phyloP scores from a whole-genome alignment of 2,113 vertebrate genomes.

The Sorex araneus region DNA sequence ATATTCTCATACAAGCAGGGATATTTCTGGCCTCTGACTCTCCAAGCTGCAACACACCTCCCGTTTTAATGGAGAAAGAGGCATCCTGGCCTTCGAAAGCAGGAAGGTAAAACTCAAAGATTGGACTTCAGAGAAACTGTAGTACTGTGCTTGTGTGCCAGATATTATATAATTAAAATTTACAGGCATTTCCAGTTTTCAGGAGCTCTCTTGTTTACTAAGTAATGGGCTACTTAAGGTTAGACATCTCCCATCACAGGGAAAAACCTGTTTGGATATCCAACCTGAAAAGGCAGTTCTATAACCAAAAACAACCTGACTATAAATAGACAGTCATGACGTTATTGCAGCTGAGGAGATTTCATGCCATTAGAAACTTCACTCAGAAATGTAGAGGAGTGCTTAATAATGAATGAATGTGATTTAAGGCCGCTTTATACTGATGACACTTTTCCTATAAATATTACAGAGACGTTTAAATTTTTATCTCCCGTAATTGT shows the following conservation, averaged over 20 bases:
- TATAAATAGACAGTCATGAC: conserved; percentile 95
- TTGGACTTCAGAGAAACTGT: conserved; percentile 56
- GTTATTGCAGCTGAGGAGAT: conserved; percentile 93
- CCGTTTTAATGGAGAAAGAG: conserved; percentile 30
- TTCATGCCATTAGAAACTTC: conserved; percentile 91
- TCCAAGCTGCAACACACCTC: not conserved
- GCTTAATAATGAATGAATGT: conserved; percentile 91
- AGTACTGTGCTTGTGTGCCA: conserved; percentile 10
- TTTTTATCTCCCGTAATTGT: conserved; percentile 88
- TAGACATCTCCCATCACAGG: conserved; percentile 82
- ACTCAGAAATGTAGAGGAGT: conserved; percentile 90
- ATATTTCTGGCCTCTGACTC: conserved; percentile 24
- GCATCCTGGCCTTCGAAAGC: conserved; percentile 1
- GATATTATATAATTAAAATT: conserved; percentile 62
- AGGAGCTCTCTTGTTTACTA: conserved; percentile 74
- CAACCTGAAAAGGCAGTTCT: conserved; percentile 92
- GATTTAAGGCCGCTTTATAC: conserved; percentile 89
- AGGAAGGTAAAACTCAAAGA: conserved; percentile 51
- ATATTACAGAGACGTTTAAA: conserved; percentile 90
- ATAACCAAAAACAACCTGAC: conserved; percentile 91
- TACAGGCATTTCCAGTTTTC: conserved; percentile 69
- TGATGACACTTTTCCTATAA: conserved; percentile 88
- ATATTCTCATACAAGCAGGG: not conserved
- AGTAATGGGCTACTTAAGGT: conserved; percentile 83
- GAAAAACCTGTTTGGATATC: conserved; percentile 90